phyloP scores from a whole-genome alignment of 2,797 vertebrate genomes.

The Chelidonichthys spinosus region DNA sequence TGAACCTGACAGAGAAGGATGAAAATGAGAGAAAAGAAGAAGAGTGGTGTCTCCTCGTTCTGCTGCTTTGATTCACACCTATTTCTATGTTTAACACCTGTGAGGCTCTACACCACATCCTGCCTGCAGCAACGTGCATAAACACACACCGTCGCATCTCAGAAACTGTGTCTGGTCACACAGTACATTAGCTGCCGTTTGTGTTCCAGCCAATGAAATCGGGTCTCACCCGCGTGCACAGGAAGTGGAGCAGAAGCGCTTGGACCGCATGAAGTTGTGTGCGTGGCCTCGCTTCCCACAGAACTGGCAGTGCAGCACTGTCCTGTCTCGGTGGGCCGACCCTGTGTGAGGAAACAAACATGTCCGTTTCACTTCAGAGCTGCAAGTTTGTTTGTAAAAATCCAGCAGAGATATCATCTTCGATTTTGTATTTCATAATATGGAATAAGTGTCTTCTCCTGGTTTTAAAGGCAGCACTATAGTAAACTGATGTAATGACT shows the following conservation, averaged over 20 bases:
- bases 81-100: slow-evolving; percentile 43
- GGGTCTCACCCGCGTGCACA: slow-evolving; percentile 93
- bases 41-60: slow-evolving; percentile 7
- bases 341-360: slow-evolving; percentile 66
- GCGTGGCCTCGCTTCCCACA: slow-evolving; percentile 96
- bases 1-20: slow-evolving; percentile 85
- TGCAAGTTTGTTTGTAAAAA: neutral
- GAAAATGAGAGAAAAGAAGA: neutral
- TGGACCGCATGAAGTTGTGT: slow-evolving; percentile 94
- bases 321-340: slow-evolving; percentile 86
- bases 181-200: neutral
- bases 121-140: slow-evolving; percentile 13
- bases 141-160: neutral
- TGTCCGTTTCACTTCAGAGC: neutral
- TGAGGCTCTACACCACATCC: slow-evolving; percentile 55
- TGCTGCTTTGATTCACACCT: slow-evolving; percentile 41
- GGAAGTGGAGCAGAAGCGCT: slow-evolving; percentile 96
- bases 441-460: too few relatives aligned
- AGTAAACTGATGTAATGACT: too few relatives aligned
- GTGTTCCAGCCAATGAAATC: neutral
- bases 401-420: neutral
- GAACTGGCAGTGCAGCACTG: slow-evolving; percentile 96
- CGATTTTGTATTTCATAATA: too few relatives aligned
- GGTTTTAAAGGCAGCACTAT: too few relatives aligned
- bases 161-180: neutral